These are phyloP conservation scores for Furnarius figulus DNA, from an alignment of 2,113 vertebrate species.

Conservation along the genomic window DNA sequence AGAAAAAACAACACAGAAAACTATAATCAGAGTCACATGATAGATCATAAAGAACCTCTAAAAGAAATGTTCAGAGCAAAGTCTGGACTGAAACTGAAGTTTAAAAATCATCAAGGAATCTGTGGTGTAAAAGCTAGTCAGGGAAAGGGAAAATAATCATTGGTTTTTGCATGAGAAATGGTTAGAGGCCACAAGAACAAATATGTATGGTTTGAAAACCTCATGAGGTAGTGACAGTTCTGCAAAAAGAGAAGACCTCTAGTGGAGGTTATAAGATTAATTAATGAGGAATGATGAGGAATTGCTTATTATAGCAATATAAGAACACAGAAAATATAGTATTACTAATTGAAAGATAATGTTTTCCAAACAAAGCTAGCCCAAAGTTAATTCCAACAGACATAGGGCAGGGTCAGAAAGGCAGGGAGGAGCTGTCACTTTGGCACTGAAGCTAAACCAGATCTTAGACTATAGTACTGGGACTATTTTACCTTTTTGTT, in stretches of 20 bases:
- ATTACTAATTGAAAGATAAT: background rate
- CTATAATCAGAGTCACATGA: background rate
- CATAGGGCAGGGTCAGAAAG: background rate
- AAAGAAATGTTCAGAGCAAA: background rate
- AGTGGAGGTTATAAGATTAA: background rate
- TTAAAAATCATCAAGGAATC: background rate
- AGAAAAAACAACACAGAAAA: background rate
- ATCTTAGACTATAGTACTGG: background rate
- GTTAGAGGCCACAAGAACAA: background rate
- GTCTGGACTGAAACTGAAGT: background rate
- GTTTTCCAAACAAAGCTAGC: background rate
- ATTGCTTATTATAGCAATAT: background rate
- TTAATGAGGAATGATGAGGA: background rate
- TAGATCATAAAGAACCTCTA: background rate
- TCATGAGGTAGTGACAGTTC: background rate
- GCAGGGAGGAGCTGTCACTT: background rate
- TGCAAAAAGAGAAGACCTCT: background rate
- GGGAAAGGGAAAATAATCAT: background rate
- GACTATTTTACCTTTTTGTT: background rate
- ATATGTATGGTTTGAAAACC: background rate
- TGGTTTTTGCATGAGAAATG: background rate
- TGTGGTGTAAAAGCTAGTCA: background rate
- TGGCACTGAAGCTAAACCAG: background rate
- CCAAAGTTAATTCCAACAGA: background rate
- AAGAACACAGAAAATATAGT: background rate